A percentile compares a stretch with the other conserved stretches of the same genome.
Conservation (phyloP, 2,113 vertebrate genomes). For the Nycticryphes semicollaris region DNA sequence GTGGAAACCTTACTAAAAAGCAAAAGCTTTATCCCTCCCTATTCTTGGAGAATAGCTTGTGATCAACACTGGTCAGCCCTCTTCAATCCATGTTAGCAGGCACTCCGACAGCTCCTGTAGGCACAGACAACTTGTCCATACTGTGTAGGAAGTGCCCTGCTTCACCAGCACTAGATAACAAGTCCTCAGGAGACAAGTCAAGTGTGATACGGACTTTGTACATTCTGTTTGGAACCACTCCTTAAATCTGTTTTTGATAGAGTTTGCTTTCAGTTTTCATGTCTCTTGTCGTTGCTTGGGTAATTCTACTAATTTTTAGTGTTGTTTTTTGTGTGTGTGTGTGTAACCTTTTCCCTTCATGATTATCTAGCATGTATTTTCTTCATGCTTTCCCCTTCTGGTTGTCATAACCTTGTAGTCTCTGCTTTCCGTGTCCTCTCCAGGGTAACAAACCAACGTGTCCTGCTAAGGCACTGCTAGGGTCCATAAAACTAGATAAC, state of each 20-base stretch:
- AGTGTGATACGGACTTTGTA: background rate
- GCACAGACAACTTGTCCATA: background rate
- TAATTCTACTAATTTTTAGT: background rate
- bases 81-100: background rate
- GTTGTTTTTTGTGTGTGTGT: background rate
- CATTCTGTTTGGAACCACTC: background rate
- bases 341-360: background rate
- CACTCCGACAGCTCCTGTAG: background rate
- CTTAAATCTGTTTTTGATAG: background rate
- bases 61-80: background rate
- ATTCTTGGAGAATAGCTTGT: background rate
- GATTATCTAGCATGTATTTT: background rate
- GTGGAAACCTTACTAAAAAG: background rate
- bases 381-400: background rate
- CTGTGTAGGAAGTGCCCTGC: background rate
- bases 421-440: background rate
- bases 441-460: background rate
- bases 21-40: background rate
- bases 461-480: background rate
- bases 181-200: background rate
- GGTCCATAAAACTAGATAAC: background rate
- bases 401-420: background rate
- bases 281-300: background rate
- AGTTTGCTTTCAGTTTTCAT: background rate
- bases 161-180: fast-evolving